phyloP scores from a whole-genome alignment of 1,140 invertebrate genomes.

The Camponotus vicinus region DNA sequence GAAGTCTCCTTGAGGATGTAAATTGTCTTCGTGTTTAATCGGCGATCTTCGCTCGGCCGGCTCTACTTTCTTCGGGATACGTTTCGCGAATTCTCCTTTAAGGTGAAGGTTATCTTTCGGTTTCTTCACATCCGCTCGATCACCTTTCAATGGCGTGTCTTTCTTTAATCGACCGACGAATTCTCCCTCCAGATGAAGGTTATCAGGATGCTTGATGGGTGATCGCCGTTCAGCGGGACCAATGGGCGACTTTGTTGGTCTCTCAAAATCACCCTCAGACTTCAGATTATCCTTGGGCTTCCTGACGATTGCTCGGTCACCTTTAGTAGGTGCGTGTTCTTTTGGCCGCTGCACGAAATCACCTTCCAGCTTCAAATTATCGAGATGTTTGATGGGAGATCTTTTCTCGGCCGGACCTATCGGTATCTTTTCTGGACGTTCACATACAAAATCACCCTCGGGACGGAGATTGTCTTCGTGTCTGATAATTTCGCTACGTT shows the following conservation, averaged over 20 bases:
- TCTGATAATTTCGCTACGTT: constrained; percentile 88
- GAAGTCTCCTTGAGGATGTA: constrained; percentile 87
- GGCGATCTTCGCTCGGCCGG: constrained; percentile 86
- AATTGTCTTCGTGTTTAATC: constrained; percentile 87
- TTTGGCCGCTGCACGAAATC: constrained; percentile 85
- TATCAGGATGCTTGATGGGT: constrained; percentile 83
- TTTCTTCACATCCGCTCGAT: constrained; percentile 84
- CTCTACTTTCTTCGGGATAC: constrained; percentile 82
- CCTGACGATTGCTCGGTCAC: constrained; percentile 72
- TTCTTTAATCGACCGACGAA: constrained; percentile 82
- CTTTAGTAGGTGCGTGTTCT: constrained; percentile 72
- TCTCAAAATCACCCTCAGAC: constrained; percentile 87
- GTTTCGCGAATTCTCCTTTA: constrained; percentile 87
- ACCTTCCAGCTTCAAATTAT: constrained; percentile 88
- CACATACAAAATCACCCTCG: constrained; percentile 84
- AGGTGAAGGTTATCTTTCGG: constrained; percentile 85
- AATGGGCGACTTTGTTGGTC: constrained; percentile 73
- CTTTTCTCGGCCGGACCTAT: constrained; percentile 76
- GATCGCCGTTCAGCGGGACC: constrained; percentile 74
- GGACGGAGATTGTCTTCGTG: constrained; percentile 86
- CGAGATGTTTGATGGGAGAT: constrained; percentile 81
- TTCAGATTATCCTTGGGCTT: constrained; percentile 84
- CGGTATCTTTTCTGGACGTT: constrained; percentile 78
- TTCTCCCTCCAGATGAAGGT: constrained; percentile 87
- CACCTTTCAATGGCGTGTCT: constrained; percentile 80